A percentile compares a stretch with the other conserved stretches of the same genome.
phyloP scores from a whole-genome alignment of 2,797 vertebrate genomes.

The Lepus oiostolus region DNA sequence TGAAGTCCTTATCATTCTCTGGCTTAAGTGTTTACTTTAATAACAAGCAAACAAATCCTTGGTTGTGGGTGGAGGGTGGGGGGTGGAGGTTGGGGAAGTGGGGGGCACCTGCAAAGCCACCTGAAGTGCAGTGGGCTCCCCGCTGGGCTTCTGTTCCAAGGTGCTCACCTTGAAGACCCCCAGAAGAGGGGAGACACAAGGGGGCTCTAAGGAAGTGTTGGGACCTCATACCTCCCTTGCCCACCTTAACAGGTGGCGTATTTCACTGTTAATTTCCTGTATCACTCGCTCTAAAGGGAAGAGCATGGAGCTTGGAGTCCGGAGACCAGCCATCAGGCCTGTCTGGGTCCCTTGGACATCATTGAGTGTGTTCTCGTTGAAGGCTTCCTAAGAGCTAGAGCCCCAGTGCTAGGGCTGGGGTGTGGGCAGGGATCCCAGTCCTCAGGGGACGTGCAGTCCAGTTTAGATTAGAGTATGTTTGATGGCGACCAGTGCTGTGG shows the following conservation, averaged over 20 bases:
- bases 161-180: slow-evolving; percentile 28
- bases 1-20: neutral
- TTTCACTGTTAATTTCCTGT: neutral
- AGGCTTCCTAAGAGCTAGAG: neutral
- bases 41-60: neutral
- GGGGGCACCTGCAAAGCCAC: neutral
- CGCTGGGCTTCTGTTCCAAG: slow-evolving; percentile 1
- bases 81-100: too few species aligned
- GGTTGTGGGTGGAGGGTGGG: too few species aligned
- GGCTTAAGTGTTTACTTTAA: neutral
- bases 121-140: neutral
- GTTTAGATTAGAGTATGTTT: neutral
- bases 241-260: neutral
- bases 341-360: fast-evolving
- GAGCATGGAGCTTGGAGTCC: neutral
- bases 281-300: fast-evolving
- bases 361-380: neutral
- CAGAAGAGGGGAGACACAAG: neutral
- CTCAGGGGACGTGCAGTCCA: fast-evolving
- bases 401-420: neutral
- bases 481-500: neutral
- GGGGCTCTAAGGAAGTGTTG: neutral
- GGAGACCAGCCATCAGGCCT: neutral
- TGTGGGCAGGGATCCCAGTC: too few species aligned
- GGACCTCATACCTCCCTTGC: neutral